Conservation (phyloP, 2,113 vertebrate genomes). For the Zapus hudsonius region DNA sequence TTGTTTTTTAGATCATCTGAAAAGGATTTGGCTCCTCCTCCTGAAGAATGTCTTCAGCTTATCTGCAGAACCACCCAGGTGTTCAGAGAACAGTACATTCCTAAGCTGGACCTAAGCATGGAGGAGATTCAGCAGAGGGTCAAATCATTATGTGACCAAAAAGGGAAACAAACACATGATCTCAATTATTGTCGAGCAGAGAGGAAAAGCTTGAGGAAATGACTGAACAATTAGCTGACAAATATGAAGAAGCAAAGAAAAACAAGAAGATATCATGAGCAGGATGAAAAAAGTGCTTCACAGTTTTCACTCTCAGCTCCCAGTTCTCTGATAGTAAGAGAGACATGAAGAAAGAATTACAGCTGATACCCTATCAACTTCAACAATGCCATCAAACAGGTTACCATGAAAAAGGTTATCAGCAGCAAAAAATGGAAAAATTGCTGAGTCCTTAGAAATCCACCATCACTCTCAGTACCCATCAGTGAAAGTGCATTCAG, state of each 20-base stretch:
- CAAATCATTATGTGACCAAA: constrained; percentile 92
- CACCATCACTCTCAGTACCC: constrained; percentile 90
- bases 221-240: constrained; percentile 94
- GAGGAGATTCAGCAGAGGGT: constrained; percentile 97
- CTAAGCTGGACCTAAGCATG: constrained; percentile 95
- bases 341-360: constrained; percentile 96
- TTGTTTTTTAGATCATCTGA: constrained; percentile 88
- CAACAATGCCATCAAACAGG: constrained; percentile 94
- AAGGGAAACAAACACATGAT: constrained; percentile 94
- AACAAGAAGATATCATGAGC: constrained; percentile 93
- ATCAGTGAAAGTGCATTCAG: constrained; percentile 94
- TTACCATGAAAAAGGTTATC: constrained; percentile 97
- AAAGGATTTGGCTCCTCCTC: constrained; percentile 89
- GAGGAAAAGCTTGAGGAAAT: constrained; percentile 91
- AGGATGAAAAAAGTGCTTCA: constrained; percentile 93
- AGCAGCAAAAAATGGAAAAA: constrained; percentile 93
- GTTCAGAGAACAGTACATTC: constrained; percentile 98
- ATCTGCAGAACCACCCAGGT: constrained; percentile 97
- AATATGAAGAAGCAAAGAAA: constrained; percentile 96
- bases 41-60: constrained; percentile 96
- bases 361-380: constrained; percentile 91
- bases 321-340: constrained; percentile 95
- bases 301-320: constrained; percentile 91
- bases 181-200: constrained; percentile 90
- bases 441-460: constrained; percentile 84